Base-by-base conservation (phyloP, 2,888 invertebrate species). In the Drosophila nr. perissopoda region DNA sequence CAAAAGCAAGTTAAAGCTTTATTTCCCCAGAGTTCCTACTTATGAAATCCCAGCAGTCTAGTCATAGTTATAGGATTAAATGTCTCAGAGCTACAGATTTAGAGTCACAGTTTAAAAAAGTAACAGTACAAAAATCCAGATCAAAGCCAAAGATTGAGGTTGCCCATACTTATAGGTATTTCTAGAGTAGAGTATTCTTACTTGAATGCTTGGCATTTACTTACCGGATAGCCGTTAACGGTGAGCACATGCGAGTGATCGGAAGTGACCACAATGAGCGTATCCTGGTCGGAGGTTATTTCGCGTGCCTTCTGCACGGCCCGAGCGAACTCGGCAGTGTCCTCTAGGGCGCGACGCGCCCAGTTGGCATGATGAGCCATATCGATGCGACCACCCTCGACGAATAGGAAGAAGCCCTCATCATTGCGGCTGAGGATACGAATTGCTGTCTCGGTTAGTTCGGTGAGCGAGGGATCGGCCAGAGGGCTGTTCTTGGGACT, bases 161-260 rank as follows among this genome's bases (percentile, higher is more conserved):
- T 10, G 4, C 11, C n/a, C n/a, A n/a, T 36, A 42, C 21, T 13
- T 21, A 11, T 3, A 7, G 3, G 0, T 21, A 45, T 21, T 45
- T 7, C 7, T 2, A 7, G 8, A 25, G 45, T 16, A 16, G 8
- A 13, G 10, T 1, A 27, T 49, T 18, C 5, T 2, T 10, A 4
- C 27, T 18, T 10, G 21, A 4, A 45, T 18, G 25, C 27, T 18
- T 49, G 18, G 2, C 10, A 27, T 16, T 27, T 18, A 76, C 96
- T 93, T 57, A 94, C 94, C 52, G 97, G 96, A 90, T 97, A 97
- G 0, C 97, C 97, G 70, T 95, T 95, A 67, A 96, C 94, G 10
- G 95, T 95, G 95, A 97, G 95, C 0, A 96, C 96, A 89, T 97
- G 97, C 1, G 96, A 95, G 87, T 97, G 97, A 92, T 97, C 97